phyloP scores from a whole-genome alignment of 2,113 vertebrate species.

The Lichenostomus cassidix region DNA sequence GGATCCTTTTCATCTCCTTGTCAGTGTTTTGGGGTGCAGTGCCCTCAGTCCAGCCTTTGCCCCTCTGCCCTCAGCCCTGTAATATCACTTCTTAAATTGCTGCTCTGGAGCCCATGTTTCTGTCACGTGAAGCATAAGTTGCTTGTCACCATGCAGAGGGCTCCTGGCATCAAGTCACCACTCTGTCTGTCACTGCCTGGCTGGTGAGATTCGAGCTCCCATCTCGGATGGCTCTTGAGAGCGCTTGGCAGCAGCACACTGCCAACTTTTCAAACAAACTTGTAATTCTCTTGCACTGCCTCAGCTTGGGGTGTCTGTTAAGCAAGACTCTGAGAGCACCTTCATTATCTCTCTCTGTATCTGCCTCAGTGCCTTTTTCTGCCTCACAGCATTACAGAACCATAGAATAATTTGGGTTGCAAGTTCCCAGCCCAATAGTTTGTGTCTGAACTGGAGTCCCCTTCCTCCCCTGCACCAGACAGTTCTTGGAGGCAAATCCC shows the following conservation, averaged over 20 bases:
- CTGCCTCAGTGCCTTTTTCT: not conserved
- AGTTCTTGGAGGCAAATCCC: not conserved
- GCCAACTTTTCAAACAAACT: not conserved
- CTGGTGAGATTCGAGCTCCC: not conserved
- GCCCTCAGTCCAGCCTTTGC: not conserved
- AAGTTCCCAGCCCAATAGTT: not conserved
- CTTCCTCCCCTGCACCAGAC: not conserved
- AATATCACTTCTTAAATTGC: not conserved
- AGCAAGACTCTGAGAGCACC: not conserved
- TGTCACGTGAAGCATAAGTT: not conserved
- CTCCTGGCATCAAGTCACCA: not conserved
- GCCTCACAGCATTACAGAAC: not conserved
- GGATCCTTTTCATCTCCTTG: not conserved
- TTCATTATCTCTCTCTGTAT: not conserved
- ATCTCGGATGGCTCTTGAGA: not conserved
- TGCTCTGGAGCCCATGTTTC: not conserved
- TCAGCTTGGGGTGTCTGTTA: fast-evolving
- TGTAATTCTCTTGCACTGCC: not conserved
- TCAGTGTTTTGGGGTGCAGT: not conserved
- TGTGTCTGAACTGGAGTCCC: not conserved
- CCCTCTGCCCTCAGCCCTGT: not conserved
- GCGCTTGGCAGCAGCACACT: not conserved
- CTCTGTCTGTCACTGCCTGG: not conserved
- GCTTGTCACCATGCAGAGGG: not conserved
- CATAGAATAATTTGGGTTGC: not conserved